Conservation (phyloP, 2,888 invertebrate species). For the Gerris lacustris region DNA sequence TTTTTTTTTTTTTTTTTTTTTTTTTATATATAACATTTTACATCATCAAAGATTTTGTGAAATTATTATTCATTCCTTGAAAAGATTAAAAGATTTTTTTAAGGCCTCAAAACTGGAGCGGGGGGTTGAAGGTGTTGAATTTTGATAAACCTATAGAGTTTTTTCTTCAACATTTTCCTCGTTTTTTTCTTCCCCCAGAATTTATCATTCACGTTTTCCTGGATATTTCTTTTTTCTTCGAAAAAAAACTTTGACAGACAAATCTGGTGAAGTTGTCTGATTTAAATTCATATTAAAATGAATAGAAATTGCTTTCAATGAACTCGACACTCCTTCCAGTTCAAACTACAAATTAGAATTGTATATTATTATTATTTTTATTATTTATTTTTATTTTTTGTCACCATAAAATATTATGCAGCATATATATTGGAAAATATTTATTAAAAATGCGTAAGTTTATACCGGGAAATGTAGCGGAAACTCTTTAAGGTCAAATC, state of each 20-base stretch:
- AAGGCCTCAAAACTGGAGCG: background rate
- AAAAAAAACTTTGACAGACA: background rate
- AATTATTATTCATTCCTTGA: constrained; percentile 5
- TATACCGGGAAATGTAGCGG: too few species aligned
- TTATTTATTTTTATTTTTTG: background rate
- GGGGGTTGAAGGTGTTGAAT: constrained; percentile 1
- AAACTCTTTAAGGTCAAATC: too few species aligned
- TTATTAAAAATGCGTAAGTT: too few species aligned
- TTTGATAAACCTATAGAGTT: background rate
- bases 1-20: background rate
- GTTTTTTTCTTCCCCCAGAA: background rate
- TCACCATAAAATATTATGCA: too few species aligned
- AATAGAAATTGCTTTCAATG: background rate
- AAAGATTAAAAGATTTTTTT: constrained; percentile 1
- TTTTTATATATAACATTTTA: background rate
- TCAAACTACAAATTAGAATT: constrained; percentile 1
- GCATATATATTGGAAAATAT: too few species aligned
- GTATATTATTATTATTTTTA: background rate
- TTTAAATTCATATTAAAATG: constrained; percentile 5
- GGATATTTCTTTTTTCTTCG: background rate
- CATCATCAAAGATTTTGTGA: background rate
- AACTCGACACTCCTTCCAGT: background rate
- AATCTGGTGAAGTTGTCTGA: background rate
- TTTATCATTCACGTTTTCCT: background rate
- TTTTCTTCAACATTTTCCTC: background rate